phyloP scores from a whole-genome alignment of 2,113 vertebrate species.

The Hiodon alosoides region DNA sequence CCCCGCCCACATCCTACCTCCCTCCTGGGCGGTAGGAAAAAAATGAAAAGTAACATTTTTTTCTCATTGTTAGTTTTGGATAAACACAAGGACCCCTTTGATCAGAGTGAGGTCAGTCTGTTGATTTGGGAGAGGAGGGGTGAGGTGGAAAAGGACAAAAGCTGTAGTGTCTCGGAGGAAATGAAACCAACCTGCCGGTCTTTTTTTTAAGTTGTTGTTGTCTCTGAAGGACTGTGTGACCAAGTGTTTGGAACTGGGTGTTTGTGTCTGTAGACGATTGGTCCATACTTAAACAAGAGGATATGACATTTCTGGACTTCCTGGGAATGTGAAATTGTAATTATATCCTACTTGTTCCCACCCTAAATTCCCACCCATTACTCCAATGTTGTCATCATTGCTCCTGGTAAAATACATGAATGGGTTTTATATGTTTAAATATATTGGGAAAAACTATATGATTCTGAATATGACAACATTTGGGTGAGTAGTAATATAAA shows the following conservation, averaged over 20 bases:
- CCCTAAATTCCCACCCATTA: too few relatives aligned
- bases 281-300: neutral
- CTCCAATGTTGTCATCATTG: too few relatives aligned
- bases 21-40: slow-evolving; percentile 1
- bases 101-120: slow-evolving; percentile 32
- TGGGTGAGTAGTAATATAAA: too few relatives aligned
- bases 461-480: too few relatives aligned
- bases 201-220: slow-evolving; percentile 29
- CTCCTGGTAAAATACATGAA: too few relatives aligned
- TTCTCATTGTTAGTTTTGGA: slow-evolving; percentile 37
- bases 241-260: slow-evolving; percentile 7
- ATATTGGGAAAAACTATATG: too few relatives aligned
- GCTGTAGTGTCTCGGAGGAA: slow-evolving; percentile 30
- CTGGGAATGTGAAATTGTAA: too few relatives aligned
- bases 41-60: slow-evolving; percentile 34
- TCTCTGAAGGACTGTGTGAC: slow-evolving; percentile 26
- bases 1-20: slow-evolving; percentile 23
- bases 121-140: slow-evolving; percentile 26
- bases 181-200: slow-evolving; percentile 22
- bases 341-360: too few relatives aligned
- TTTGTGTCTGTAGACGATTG: neutral
- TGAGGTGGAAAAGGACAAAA: slow-evolving; percentile 13
- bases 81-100: slow-evolving; percentile 41
- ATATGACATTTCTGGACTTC: too few relatives aligned
- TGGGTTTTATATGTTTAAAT: too few relatives aligned